Base-by-base conservation (phyloP, 2,797 vertebrate genomes). In the Phaenicophaeus curvirostris region DNA sequence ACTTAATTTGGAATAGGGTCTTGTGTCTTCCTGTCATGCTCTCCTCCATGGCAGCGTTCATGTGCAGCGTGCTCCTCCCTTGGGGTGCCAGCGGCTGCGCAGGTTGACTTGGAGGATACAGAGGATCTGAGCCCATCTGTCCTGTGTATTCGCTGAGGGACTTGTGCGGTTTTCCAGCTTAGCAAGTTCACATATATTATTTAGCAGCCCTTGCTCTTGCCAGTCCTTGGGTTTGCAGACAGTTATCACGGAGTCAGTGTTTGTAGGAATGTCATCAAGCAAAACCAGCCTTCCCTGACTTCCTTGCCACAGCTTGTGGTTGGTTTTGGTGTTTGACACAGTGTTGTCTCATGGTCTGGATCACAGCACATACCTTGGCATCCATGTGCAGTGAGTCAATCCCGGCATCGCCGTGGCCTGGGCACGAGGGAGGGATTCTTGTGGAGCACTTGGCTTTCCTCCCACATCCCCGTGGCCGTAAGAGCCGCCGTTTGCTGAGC, bases 351-450 rank as follows among this genome's bases (percentile, higher is more conserved):
- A 9, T 37, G 50, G 81, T 88, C 27, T 82, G 94, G 85, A 78
- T 53, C 11, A 18, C 85, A 94, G 95, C 86, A 8, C 94, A 55
- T 82, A 79, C 86, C 92, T 97, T 97, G 97, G 96, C 96, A 51
- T 31, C 53, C 2, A 0, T 31, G 48, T 19, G 4, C 5, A 9
- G 5, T 96, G 97, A 97, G 91, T 96, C 97, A 97, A 21, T 72
- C 96, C 96, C 96, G 94, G 95, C 95, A 76, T 89, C 51, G 23
- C 93, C 16, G 12, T 2, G 23, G 92, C 76, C 25, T 77, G 92
- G 95, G 96, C 89, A 89, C 15, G 50, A 95, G 94, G 91, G 90
- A 95, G 68, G 82, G 92, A 90, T 87, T 94, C 87, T 89, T 76
- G 86, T 12, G 20, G 72, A 85, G 85, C 6, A 2, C 39, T 80